Evolutionary conservation across 2,113 vertebrate genomes (phyloP).

Genomic region (Eonycteris spelaea): DNA sequence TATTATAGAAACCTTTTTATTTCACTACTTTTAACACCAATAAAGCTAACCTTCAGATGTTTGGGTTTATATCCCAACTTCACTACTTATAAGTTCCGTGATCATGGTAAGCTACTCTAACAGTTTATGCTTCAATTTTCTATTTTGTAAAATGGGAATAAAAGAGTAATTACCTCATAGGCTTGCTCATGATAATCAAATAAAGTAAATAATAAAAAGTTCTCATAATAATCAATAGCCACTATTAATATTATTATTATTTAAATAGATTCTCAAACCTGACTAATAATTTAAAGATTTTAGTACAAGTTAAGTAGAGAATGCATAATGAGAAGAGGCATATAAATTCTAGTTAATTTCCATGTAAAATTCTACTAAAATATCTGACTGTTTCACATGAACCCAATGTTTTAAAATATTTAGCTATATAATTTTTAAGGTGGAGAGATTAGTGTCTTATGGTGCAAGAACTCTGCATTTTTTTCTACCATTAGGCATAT

Average conservation of each 20-base stretch:
- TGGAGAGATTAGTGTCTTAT: not conserved
- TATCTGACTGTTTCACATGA: not conserved
- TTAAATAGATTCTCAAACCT: not conserved
- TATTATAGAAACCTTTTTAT: not conserved
- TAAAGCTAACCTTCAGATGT: not conserved
- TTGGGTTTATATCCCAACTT: not conserved
- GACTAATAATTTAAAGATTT: not conserved
- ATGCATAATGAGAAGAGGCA: not conserved
- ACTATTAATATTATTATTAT: not conserved
- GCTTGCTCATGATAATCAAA: slow-evolving; percentile 23
- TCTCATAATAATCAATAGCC: not conserved
- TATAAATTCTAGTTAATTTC: not conserved
- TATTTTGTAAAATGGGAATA: not conserved
- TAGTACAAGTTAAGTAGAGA: not conserved
- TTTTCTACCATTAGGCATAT: not conserved
- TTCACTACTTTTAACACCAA: not conserved
- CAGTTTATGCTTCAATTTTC: not conserved
- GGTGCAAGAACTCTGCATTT: not conserved
- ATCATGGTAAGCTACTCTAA: not conserved
- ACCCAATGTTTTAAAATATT: not conserved
- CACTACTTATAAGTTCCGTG: not conserved
- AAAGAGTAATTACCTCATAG: not conserved
- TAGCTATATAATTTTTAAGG: not conserved
- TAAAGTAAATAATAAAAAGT: not conserved
- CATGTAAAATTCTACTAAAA: not conserved